Conservation (phyloP, 1,140 invertebrate genomes). For the Pararge aegeria region DNA sequence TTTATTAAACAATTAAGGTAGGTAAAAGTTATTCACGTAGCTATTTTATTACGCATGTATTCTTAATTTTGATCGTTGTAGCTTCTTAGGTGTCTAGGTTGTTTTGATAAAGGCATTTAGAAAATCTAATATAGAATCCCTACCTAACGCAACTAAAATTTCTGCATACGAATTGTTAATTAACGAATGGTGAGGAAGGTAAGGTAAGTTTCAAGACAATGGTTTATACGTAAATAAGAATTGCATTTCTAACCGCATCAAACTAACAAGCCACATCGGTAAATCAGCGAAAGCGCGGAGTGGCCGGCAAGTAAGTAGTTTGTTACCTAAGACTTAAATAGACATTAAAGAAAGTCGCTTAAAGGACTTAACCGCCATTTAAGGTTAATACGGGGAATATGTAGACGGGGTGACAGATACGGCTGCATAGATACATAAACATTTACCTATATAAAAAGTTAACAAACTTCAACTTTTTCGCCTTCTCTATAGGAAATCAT, state of each 20-base stretch:
- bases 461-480: background rate
- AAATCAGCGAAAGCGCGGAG: constrained; percentile 32
- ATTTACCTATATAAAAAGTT: background rate
- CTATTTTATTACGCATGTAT: too few species aligned
- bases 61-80: too few species aligned
- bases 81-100: too few species aligned
- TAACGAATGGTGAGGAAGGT: background rate
- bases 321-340: constrained; percentile 32
- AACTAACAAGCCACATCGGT: constrained; percentile 12
- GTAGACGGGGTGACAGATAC: constrained; percentile 15
- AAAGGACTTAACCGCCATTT: constrained; percentile 28
- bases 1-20: too few species aligned
- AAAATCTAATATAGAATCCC: too few species aligned
- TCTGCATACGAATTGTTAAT: too few species aligned
- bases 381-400: constrained; percentile 22
- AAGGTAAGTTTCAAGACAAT: constrained; percentile 8
- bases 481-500: background rate
- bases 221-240: constrained; percentile 8
- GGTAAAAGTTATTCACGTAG: too few species aligned
- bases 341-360: constrained; percentile 33
- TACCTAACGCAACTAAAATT: too few species aligned
- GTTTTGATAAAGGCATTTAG: too few species aligned
- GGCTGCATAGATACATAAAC: constrained; percentile 10
- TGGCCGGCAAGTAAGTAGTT: constrained; percentile 21
- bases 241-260: constrained; percentile 10